Evolutionary conservation across 2,888 invertebrate species (phyloP).

Genomic region (Lasioglossum vierecki): DNA sequence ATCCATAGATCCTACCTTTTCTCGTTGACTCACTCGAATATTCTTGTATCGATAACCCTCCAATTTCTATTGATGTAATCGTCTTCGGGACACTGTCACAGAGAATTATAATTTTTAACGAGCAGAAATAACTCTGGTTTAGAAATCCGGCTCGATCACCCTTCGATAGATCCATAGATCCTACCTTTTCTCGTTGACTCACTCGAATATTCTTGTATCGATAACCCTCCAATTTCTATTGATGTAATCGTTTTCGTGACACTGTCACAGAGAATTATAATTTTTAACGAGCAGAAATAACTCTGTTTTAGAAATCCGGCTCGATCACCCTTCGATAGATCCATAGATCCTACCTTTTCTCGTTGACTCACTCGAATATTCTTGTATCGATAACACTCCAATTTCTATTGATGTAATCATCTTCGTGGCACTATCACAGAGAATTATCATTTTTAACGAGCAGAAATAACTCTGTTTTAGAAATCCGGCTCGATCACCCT

Average conservation of each 20-base stretch:
- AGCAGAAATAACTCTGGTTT: no score
- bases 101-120: background rate
- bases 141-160: background rate
- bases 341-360: background rate
- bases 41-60: background rate
- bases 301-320: no score
- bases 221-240: background rate
- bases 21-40: fast-evolving
- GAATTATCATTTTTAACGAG: background rate
- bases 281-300: background rate
- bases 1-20: background rate
- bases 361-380: fast-evolving
- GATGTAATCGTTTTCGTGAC: background rate
- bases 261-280: background rate
- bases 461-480: no score
- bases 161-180: background rate
- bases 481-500: no score
- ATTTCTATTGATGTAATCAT: background rate
- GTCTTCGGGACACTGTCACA: background rate
- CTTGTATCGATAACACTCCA: background rate
- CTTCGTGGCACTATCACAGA: background rate
- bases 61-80: background rate
- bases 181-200: background rate
- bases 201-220: background rate
- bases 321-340: no score